phyloP scores from a whole-genome alignment of 2,113 vertebrate genomes.

The Cinclus cinclus region DNA sequence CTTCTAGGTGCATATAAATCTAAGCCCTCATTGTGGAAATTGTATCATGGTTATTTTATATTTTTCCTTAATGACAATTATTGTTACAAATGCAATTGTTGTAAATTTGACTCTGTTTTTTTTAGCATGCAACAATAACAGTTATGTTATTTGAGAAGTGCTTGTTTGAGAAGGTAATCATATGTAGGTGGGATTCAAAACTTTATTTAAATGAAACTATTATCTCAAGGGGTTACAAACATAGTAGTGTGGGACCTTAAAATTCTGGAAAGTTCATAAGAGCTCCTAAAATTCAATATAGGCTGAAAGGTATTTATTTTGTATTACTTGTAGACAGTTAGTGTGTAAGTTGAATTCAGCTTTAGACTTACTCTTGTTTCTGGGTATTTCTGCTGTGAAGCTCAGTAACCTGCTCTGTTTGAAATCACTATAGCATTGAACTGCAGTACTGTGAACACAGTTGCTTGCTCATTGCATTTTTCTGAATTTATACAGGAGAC shows the following conservation, averaged over 20 bases:
- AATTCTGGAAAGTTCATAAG: not conserved
- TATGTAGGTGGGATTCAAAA: not conserved
- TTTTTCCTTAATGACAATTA: not conserved
- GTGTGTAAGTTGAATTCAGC: not conserved
- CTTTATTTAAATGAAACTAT: not conserved
- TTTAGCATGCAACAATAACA: not conserved
- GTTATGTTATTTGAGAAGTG: not conserved
- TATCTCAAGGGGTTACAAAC: not conserved
- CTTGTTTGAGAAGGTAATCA: not conserved
- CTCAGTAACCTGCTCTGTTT: not conserved
- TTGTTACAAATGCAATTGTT: not conserved
- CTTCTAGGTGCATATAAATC: not conserved
- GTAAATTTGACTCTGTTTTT: rapidly evolving
- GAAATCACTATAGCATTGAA: not conserved
- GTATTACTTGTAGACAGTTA: not conserved
- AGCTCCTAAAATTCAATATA: not conserved
- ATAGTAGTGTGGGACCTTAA: not conserved
- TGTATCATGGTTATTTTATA: rapidly evolving
- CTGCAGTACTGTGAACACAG: not conserved
- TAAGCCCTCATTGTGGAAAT: not conserved
- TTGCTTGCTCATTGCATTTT: not conserved
- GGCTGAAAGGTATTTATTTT: not conserved
- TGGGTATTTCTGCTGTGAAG: not conserved
- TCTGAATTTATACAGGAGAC: not conserved
- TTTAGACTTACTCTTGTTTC: not conserved